These are phyloP conservation scores for Cyprinodon brontotheroides DNA, from an alignment of 2,113 vertebrate genomes.

Conservation along the genomic window DNA sequence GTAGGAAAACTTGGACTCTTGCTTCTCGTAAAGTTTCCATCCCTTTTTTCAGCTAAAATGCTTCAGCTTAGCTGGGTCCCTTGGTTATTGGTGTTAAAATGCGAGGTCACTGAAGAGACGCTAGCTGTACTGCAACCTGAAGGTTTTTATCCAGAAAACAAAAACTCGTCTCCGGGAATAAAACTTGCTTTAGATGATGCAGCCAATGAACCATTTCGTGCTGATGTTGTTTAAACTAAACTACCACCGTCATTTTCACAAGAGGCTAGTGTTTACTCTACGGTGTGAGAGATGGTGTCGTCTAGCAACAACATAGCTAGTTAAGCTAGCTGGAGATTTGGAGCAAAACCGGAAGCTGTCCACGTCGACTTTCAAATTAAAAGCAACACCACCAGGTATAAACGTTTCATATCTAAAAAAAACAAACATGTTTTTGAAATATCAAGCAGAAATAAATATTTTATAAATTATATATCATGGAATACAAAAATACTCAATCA, in stretches of 20 bases:
- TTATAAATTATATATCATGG: rapidly evolving
- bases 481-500: neutral
- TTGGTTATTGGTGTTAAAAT: constrained; percentile 19
- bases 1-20: constrained; percentile 37
- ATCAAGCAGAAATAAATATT: rapidly evolving
- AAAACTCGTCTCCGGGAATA: neutral
- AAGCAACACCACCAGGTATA: rapidly evolving
- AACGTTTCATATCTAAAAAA: rapidly evolving
- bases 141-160: neutral
- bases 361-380: constrained; percentile 19
- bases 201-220: neutral
- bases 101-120: constrained; percentile 32
- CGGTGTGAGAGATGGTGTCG: constrained; percentile 62
- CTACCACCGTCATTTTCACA: neutral
- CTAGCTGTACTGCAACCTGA: constrained; percentile 32
- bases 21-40: constrained; percentile 31
- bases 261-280: constrained; percentile 32
- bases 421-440: neutral
- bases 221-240: neutral
- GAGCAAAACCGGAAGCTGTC: neutral
- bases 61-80: constrained; percentile 9
- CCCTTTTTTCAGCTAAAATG: neutral
- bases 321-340: neutral
- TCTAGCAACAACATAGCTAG: constrained; percentile 75
- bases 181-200: neutral